Conservation (phyloP, 2,888 invertebrate species). For the Charanyca ferruginea region DNA sequence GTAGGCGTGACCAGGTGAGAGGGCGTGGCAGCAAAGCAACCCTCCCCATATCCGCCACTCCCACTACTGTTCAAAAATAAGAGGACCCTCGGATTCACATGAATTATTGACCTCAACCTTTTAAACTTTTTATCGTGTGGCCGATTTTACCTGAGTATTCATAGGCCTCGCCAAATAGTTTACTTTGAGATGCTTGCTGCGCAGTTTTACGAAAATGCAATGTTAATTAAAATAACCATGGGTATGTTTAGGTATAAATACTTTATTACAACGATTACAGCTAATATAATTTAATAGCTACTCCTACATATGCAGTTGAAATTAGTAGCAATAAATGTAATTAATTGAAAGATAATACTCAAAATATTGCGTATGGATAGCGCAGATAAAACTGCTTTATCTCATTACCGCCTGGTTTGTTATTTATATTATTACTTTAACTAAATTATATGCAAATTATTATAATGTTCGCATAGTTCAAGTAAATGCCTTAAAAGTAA, state of each 20-base stretch:
- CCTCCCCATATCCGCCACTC: conserved; percentile 68
- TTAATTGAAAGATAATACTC: conserved; percentile 58
- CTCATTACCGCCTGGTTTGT: conserved; percentile 48
- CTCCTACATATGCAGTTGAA: conserved; percentile 45
- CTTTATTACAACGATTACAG: conserved; percentile 45
- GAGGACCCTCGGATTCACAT: conserved; percentile 5
- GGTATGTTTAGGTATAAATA: conserved; percentile 21
- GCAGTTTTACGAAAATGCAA: neutral
- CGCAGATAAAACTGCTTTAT: conserved; percentile 54
- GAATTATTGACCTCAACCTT: conserved; percentile 12
- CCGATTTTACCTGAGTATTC: neutral
- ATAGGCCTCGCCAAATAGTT: neutral
- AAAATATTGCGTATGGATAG: conserved; percentile 57
- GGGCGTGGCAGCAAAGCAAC: conserved; percentile 70
- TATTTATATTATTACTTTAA: conserved; percentile 38
- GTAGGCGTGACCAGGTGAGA: conserved; percentile 77
- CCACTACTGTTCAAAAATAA: conserved; percentile 55
- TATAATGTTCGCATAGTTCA: conserved; percentile 37
- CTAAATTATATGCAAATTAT: conserved; percentile 43
- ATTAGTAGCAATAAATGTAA: conserved; percentile 59
- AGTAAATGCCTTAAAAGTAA: neutral
- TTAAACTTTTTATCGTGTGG: neutral
- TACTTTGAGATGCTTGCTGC: neutral
- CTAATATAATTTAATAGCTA: conserved; percentile 43
- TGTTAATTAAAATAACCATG: conserved; percentile 11